Evolutionary conservation across 2,797 vertebrate genomes (phyloP).

Genomic region (Bradypodion ventrale): DNA sequence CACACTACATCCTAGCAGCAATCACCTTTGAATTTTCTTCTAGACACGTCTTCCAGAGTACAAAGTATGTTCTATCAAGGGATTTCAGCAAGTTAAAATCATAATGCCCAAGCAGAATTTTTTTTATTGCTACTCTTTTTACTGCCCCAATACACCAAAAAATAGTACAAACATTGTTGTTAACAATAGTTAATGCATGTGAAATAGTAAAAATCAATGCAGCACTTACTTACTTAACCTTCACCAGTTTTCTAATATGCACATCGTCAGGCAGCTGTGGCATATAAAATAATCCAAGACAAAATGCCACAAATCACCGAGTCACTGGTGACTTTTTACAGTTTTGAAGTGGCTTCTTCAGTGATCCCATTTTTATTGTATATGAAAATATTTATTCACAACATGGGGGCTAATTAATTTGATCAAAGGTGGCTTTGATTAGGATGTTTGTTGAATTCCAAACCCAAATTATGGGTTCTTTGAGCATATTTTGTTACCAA

Average conservation of each 20-base stretch:
- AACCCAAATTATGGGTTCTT: background rate
- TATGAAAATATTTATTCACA: background rate
- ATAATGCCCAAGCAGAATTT: background rate
- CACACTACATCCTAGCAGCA: background rate
- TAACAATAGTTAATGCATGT: background rate
- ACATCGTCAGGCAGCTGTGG: too few relatives aligned
- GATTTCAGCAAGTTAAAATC: background rate
- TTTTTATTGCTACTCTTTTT: background rate
- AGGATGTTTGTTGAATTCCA: background rate
- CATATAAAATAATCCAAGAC: background rate
- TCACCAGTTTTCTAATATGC: background rate
- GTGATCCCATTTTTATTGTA: background rate
- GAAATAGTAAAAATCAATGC: background rate
- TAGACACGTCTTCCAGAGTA: background rate
- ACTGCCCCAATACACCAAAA: background rate
- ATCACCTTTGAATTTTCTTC: slow-evolving; percentile 4
- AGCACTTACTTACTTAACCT: background rate
- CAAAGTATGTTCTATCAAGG: background rate
- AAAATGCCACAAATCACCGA: background rate
- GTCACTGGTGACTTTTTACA: background rate
- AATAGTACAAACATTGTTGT: background rate
- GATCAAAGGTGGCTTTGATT: background rate
- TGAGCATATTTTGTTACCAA: background rate
- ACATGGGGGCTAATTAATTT: background rate
- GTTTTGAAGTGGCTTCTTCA: background rate